These are phyloP conservation scores for Calosoma granatense DNA, from an alignment of 1,140 invertebrate species.

Conservation along the genomic window DNA sequence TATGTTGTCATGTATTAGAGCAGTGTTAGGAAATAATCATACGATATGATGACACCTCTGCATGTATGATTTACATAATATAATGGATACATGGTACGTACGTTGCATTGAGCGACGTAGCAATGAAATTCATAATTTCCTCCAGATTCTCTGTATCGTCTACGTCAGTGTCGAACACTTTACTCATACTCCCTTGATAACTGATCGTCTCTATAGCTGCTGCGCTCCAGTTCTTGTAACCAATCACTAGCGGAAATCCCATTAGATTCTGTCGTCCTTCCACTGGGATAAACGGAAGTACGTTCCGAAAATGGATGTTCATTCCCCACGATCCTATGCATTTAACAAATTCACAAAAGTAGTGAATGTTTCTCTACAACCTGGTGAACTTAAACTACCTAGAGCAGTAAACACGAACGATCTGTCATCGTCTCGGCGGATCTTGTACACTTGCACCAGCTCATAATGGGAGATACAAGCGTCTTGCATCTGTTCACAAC, in stretches of 20 bases:
- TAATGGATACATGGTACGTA: no score
- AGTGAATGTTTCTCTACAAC: background rate
- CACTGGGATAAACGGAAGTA: slow-evolving; percentile 31
- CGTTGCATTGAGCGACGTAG: slow-evolving; percentile 33
- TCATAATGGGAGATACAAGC: slow-evolving; percentile 10
- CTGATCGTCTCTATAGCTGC: slow-evolving; percentile 23
- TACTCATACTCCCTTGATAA: slow-evolving; percentile 12
- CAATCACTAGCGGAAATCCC: slow-evolving; percentile 33
- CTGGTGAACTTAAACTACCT: slow-evolving; percentile 12
- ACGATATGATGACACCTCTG: no score
- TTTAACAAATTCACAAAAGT: slow-evolving; percentile 23
- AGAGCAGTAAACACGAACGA: slow-evolving; percentile 15
- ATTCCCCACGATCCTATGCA: slow-evolving; percentile 26
- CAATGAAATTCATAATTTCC: slow-evolving; percentile 34
- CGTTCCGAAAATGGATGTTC: slow-evolving; percentile 23
- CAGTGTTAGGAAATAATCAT: no score
- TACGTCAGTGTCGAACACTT: no score
- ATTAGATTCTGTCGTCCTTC: slow-evolving; percentile 36
- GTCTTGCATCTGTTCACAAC: background rate
- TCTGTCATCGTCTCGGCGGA: slow-evolving; percentile 14
- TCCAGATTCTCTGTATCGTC: slow-evolving; percentile 32
- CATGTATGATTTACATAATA: no score
- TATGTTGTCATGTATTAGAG: no score
- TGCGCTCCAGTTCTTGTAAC: slow-evolving; percentile 30
- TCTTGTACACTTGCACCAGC: slow-evolving; percentile 20